phyloP scores from a whole-genome alignment of 2,113 vertebrate genomes.

The Heliornis fulica region DNA sequence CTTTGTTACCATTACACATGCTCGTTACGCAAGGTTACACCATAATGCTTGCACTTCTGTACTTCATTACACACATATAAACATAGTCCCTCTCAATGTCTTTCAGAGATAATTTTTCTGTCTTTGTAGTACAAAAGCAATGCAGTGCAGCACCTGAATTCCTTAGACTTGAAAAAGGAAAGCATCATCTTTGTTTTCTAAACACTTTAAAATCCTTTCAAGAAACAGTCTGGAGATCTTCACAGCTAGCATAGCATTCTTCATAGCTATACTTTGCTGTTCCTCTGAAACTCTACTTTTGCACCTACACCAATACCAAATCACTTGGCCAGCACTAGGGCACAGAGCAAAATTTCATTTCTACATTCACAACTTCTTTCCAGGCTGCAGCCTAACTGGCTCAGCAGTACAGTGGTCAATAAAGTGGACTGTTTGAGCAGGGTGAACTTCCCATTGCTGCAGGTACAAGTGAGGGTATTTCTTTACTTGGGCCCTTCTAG shows the following conservation, averaged over 20 bases:
- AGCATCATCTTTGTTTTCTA: background rate
- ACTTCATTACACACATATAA: background rate
- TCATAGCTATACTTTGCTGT: background rate
- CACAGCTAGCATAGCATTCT: background rate
- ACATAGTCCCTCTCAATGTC: background rate
- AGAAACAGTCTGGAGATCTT: background rate
- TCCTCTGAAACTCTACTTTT: background rate
- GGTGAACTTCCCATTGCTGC: background rate
- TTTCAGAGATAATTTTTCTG: background rate
- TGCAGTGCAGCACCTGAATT: background rate
- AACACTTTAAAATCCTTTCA: background rate
- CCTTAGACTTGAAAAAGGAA: background rate
- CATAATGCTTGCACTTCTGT: background rate
- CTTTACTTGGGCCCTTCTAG: background rate
- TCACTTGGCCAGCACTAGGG: background rate
- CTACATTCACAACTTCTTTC: background rate
- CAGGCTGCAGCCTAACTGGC: background rate
- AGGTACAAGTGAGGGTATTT: background rate
- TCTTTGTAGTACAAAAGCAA: background rate
- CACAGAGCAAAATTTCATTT: background rate
- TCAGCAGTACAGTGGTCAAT: background rate
- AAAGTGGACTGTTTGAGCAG: background rate
- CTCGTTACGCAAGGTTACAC: background rate
- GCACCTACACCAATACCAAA: background rate
- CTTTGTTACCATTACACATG: background rate